Evolutionary conservation across 2,113 vertebrate genomes (phyloP).

Genomic region (Laticauda laticaudata): DNA sequence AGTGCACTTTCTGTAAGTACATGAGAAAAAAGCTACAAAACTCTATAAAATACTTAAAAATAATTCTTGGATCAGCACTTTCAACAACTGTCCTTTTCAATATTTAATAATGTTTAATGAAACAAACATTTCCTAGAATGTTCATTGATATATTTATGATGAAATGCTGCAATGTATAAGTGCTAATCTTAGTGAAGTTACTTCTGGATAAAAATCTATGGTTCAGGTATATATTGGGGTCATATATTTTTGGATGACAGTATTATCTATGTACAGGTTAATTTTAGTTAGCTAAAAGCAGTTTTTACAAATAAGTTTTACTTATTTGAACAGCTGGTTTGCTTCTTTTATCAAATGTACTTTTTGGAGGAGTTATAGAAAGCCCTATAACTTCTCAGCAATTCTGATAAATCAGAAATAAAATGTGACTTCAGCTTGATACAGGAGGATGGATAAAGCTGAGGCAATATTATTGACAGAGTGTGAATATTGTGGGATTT

Average conservation of each 20-base stretch:
- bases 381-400: background rate
- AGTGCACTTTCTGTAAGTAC: background rate
- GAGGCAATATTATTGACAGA: background rate
- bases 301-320: background rate
- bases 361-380: background rate
- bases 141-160: background rate
- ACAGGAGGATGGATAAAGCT: background rate
- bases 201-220: background rate
- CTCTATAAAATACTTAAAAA: background rate
- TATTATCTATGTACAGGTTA: constrained; percentile 4
- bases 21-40: background rate
- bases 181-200: background rate
- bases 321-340: constrained; percentile 19
- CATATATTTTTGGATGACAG: constrained; percentile 14
- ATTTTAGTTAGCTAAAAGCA: constrained; percentile 19
- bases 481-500: background rate
- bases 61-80: background rate
- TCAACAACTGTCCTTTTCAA: background rate
- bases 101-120: background rate
- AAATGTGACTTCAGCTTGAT: background rate
- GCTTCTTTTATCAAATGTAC: constrained; percentile 11
- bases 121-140: background rate
- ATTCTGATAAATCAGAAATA: background rate
- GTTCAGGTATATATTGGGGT: background rate
- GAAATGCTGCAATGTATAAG: background rate